Evolutionary conservation across 2,888 invertebrate genomes (phyloP).

Genomic region (Trissolcus japonicus): DNA sequence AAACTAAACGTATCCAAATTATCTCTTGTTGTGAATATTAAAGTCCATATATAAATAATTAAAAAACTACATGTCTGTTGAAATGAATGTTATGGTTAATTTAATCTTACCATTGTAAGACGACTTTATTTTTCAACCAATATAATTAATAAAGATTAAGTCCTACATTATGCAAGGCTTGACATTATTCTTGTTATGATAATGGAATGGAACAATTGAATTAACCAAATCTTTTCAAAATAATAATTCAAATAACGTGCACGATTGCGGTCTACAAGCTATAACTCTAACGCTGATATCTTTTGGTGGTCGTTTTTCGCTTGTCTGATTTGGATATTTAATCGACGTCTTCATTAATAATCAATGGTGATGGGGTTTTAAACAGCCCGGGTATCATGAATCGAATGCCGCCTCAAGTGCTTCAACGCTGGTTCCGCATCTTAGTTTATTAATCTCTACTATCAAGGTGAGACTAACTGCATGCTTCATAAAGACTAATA

Average conservation of each 20-base stretch:
- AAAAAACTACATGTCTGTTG: conserved; percentile 4
- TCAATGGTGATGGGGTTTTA: conserved; percentile 45
- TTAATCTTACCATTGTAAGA: conserved; percentile 34
- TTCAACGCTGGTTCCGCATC: conserved; percentile 81
- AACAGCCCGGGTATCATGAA: conserved; percentile 73
- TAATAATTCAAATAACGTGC: conserved; percentile 36
- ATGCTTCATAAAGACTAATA: conserved; percentile 18
- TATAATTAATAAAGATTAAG: conserved; percentile 25
- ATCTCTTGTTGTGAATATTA: conserved; percentile 11
- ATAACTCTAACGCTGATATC: conserved; percentile 46
- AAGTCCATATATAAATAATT: conserved; percentile 1
- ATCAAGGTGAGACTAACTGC: conserved; percentile 82
- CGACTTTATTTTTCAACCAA: conserved; percentile 16
- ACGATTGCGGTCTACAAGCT: conserved; percentile 27
- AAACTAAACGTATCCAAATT: conserved; percentile 20
- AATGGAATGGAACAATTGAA: conserved; percentile 39
- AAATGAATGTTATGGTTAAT: conserved; percentile 42
- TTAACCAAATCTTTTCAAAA: conserved; percentile 42
- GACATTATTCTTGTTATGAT: conserved; percentile 15
- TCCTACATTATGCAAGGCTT: conserved; percentile 8
- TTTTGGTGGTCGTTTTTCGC: conserved; percentile 56
- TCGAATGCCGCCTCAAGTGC: conserved; percentile 71
- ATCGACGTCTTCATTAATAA: conserved; percentile 59
- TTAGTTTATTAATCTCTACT: conserved; percentile 83
- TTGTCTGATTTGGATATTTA: conserved; percentile 58